phyloP scores from a whole-genome alignment of 1,140 invertebrate genomes.

The Leptinotarsa undecemlineata region DNA sequence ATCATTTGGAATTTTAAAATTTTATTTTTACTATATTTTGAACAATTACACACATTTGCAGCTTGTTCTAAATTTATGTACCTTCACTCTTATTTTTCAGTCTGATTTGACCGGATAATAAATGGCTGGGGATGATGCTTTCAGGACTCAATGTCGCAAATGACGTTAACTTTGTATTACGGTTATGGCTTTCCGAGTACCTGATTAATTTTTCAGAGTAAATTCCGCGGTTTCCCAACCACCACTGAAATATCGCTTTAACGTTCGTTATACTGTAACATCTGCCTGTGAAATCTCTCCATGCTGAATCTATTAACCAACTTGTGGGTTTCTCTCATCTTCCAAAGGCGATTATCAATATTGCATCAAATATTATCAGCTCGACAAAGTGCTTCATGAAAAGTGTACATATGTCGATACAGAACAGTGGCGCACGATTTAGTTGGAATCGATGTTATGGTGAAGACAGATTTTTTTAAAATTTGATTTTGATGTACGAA shows the following conservation, averaged over 20 bases:
- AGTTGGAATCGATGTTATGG: too few species aligned
- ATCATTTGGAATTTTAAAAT: too few species aligned
- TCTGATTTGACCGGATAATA: too few species aligned
- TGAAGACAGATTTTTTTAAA: too few species aligned
- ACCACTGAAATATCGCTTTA: background rate
- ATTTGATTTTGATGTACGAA: background rate
- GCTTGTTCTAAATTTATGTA: too few species aligned
- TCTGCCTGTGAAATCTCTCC: background rate
- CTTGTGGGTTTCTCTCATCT: background rate
- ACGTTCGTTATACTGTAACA: background rate
- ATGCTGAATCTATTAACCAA: background rate
- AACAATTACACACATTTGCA: too few species aligned
- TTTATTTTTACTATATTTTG: too few species aligned
- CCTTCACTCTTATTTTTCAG: too few species aligned
- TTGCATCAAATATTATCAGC: background rate
- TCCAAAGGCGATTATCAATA: background rate
- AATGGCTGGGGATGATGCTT: too few species aligned
- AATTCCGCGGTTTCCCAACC: background rate
- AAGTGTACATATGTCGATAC: background rate
- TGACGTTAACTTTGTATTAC: background rate
- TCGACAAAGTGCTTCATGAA: background rate
- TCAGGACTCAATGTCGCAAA: too few species aligned
- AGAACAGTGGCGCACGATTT: background rate
- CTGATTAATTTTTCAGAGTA: background rate
- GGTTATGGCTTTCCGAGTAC: background rate